phyloP scores from a whole-genome alignment of 2,797 vertebrate species.

The Sternotherus odoratus region DNA sequence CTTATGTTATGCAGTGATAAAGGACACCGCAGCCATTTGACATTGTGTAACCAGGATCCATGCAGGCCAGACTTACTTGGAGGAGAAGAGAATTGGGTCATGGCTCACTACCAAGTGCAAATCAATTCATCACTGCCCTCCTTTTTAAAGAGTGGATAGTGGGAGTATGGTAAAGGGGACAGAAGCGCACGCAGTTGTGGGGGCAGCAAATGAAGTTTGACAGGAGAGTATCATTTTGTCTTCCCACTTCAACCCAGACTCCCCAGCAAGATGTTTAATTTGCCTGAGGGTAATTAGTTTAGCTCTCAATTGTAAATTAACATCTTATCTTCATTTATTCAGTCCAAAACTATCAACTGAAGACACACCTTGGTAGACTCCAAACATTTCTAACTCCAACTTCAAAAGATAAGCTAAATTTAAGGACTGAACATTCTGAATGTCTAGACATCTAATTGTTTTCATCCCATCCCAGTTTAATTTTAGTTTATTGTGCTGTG shows the following conservation, averaged over 20 bases:
- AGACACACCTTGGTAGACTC: neutral
- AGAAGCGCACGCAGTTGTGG: neutral
- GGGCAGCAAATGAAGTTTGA: neutral
- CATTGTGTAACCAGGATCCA: neutral
- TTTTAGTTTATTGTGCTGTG: neutral
- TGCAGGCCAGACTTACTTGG: neutral
- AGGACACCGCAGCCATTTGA: neutral
- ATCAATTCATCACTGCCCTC: neutral
- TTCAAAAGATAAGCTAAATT: neutral
- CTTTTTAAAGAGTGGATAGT: neutral
- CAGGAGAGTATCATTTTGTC: neutral
- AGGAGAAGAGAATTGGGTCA: neutral
- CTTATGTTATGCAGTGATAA: neutral
- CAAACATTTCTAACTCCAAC: neutral
- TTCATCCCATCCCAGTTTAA: neutral
- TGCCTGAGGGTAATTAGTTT: neutral
- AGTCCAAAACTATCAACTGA: neutral
- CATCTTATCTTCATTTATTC: neutral
- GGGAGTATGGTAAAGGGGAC: neutral
- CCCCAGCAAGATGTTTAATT: neutral
- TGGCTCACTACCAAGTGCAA: neutral
- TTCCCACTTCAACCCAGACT: neutral
- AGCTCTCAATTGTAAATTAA: neutral
- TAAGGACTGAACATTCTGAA: neutral
- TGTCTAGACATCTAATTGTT: neutral